These are phyloP conservation scores for Muscidifurax raptorellus DNA, from an alignment of 1,140 invertebrate species.

Conservation along the genomic window DNA sequence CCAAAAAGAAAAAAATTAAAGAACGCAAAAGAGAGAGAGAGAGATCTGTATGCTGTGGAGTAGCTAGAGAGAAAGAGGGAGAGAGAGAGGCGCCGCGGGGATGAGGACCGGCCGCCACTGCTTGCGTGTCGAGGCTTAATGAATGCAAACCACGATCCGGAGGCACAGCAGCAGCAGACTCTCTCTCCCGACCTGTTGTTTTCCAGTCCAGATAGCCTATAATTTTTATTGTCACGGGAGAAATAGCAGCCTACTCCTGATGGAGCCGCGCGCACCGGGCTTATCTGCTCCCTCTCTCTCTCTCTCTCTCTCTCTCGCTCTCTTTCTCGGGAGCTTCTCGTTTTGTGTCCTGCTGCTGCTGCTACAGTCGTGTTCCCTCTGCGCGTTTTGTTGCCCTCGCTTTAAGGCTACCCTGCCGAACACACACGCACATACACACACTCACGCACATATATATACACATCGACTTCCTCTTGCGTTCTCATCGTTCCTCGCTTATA, in stretches of 20 bases:
- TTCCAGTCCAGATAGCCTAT: constrained; percentile 80
- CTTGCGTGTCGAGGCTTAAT: constrained; percentile 79
- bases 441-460: too few relatives aligned
- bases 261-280: constrained; percentile 54
- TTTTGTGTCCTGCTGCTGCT: constrained; percentile 66
- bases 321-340: constrained; percentile 58
- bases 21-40: constrained; percentile 2
- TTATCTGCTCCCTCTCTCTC: constrained; percentile 65
- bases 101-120: constrained; percentile 62
- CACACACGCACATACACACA: too few relatives aligned
- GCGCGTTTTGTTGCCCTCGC: constrained; percentile 72
- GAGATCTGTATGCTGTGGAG: neutral
- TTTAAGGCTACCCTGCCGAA: constrained; percentile 52
- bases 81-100: constrained; percentile 33
- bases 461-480: constrained; percentile 16
- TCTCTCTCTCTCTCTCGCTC: constrained; percentile 21
- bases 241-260: constrained; percentile 72
- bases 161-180: constrained; percentile 43
- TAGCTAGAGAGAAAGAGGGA: neutral
- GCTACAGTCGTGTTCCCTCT: constrained; percentile 61
- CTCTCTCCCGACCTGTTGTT: constrained; percentile 76
- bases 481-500: constrained; percentile 39
- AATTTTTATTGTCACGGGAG: constrained; percentile 81
- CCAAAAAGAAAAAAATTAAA: neutral
- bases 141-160: constrained; percentile 80